Evolutionary conservation across 2,113 vertebrate species (phyloP).

Genomic region (Catharus fuscescens): DNA sequence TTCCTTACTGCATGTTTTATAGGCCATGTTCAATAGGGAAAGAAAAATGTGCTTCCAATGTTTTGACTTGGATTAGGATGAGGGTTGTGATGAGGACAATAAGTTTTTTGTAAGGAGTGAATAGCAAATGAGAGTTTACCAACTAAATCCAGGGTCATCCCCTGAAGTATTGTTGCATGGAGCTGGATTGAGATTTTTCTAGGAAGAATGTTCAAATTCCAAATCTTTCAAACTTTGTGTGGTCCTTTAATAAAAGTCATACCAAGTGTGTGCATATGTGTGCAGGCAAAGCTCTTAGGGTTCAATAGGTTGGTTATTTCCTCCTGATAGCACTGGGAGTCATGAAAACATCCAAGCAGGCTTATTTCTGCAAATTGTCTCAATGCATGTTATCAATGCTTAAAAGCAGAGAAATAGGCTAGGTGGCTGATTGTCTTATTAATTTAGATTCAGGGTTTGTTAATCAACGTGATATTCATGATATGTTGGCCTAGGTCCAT

Average conservation of each 20-base stretch:
- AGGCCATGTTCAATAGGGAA: neutral
- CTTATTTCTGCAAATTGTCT: neutral
- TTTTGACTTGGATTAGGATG: neutral
- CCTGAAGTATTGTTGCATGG: neutral
- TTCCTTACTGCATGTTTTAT: neutral
- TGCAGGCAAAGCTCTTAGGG: neutral
- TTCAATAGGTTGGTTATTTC: neutral
- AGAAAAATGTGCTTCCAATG: neutral
- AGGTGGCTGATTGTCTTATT: neutral
- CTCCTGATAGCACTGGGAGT: neutral
- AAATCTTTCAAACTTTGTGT: neutral
- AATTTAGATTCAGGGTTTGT: neutral
- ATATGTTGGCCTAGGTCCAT: neutral
- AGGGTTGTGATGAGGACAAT: neutral
- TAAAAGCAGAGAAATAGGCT: neutral
- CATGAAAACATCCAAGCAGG: neutral
- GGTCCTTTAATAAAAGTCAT: neutral
- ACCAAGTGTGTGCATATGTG: no score
- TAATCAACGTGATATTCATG: neutral
- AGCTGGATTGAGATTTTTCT: neutral
- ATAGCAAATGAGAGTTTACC: neutral
- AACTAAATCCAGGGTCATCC: neutral
- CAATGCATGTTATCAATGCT: neutral
- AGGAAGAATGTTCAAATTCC: neutral
- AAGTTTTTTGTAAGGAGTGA: neutral